A percentile compares a stretch with the other conserved stretches of the same genome.
phyloP scores from a whole-genome alignment of 2,797 vertebrate genomes.

The Melanotaenia nigrans region DNA sequence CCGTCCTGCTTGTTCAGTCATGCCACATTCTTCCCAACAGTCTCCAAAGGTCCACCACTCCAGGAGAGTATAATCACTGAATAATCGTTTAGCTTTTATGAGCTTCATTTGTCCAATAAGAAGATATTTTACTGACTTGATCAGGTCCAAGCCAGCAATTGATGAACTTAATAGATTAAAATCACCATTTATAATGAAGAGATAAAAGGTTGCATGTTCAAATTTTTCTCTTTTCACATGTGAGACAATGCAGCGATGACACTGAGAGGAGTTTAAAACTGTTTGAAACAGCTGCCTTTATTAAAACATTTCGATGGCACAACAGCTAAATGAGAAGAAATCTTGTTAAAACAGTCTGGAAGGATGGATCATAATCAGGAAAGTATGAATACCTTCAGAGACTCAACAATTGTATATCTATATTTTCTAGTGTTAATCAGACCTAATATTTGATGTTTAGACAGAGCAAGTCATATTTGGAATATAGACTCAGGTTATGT shows the following conservation, averaged over 20 bases:
- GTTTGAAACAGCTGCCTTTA: conserved; percentile 16
- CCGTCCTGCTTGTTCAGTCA: conserved; percentile 65
- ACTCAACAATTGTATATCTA: background rate
- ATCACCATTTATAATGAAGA: conserved; percentile 21
- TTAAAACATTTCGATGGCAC: background rate
- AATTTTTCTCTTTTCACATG: conserved; percentile 2
- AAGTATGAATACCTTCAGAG: conserved; percentile 1
- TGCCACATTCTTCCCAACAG: conserved; percentile 53
- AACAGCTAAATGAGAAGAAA: background rate
- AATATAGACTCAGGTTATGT: background rate
- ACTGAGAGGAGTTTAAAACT: conserved; percentile 30
- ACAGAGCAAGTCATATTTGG: background rate
- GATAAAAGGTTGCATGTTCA: conserved; percentile 32
- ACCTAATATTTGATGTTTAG: background rate
- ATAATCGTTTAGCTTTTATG: background rate
- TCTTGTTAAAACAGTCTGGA: background rate
- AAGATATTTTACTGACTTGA: conserved; percentile 23
- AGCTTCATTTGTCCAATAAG: conserved; percentile 3
- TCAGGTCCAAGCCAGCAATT: conserved; percentile 3
- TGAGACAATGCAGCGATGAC: background rate
- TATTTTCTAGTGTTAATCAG: too few relatives aligned
- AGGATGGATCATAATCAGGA: conserved; percentile 18
- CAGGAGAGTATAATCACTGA: conserved; percentile 7
- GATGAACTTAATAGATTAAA: conserved; percentile 25
- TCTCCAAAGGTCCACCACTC: conserved; percentile 47